Evolutionary conservation across 2,888 invertebrate species (phyloP).

Genomic region (Leptura quadrifasciata): DNA sequence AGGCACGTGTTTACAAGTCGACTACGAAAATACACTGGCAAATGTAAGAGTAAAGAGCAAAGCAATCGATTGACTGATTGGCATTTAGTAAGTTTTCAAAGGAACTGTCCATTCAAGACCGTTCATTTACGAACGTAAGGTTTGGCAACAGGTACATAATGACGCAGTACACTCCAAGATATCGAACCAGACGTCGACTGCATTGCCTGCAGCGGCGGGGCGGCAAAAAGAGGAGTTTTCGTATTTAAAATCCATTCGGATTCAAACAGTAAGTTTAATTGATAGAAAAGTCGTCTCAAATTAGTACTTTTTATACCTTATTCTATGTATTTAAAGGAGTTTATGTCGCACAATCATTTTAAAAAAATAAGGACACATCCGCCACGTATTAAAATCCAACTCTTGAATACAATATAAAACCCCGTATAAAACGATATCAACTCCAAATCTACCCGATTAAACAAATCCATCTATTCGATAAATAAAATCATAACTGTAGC

Average conservation of each 20-base stretch:
- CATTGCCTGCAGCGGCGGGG: slow-evolving; percentile 4
- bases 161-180: slow-evolving; percentile 32
- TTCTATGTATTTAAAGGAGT: too few species aligned
- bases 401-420: background rate
- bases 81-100: slow-evolving; percentile 10
- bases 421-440: background rate
- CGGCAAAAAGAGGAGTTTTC: background rate
- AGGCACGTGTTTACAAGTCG: background rate
- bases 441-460: background rate
- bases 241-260: background rate
- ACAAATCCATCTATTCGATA: slow-evolving; percentile 1
- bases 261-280: too few species aligned
- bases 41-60: background rate
- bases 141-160: slow-evolving; percentile 37
- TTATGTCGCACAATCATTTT: too few species aligned
- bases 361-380: too few species aligned
- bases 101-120: slow-evolving; percentile 24
- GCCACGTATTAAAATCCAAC: background rate
- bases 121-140: slow-evolving; percentile 24
- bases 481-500: background rate
- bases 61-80: slow-evolving; percentile 11
- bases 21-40: slow-evolving; percentile 3
- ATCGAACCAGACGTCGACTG: slow-evolving; percentile 30
- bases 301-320: too few species aligned
- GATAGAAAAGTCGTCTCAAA: too few species aligned